A percentile compares a stretch with the other conserved stretches of the same genome.
Evolutionary conservation across 1,140 invertebrate genomes (phyloP).

Genomic region (Drosophila navojoa): DNA sequence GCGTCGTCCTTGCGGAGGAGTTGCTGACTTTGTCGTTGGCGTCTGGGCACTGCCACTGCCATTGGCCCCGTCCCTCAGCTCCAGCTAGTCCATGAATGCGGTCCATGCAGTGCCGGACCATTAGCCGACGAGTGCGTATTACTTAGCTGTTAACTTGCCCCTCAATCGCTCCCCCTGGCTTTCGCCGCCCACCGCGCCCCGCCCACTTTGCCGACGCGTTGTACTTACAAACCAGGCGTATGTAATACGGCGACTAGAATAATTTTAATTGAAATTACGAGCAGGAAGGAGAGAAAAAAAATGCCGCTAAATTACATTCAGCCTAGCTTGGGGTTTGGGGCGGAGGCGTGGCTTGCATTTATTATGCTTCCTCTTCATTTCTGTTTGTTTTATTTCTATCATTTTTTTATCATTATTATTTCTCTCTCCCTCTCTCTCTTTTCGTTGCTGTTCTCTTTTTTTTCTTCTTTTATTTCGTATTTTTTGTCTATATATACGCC

Average conservation of each 20-base stretch:
- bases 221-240: constrained; percentile 26
- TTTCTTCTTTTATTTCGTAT: neutral
- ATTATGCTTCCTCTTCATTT: constrained; percentile 15
- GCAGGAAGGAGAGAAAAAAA: constrained; percentile 31
- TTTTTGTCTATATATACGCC: constrained; percentile 9
- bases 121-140: constrained; percentile 72
- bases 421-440: too few species aligned
- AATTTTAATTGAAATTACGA: constrained; percentile 80
- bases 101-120: constrained; percentile 56
- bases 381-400: constrained; percentile 17
- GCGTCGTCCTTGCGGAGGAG: constrained; percentile 1
- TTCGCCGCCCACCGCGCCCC: neutral
- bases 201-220: neutral
- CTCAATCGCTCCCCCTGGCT: constrained; percentile 52
- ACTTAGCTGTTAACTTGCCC: constrained; percentile 76
- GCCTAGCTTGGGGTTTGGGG: constrained; percentile 6
- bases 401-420: constrained; percentile 8
- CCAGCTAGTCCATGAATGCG: constrained; percentile 10
- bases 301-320: constrained; percentile 59
- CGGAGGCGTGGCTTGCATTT: constrained; percentile 24
- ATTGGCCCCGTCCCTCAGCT: neutral
- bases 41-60: neutral
- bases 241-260: constrained; percentile 58
- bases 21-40: constrained; percentile 1
- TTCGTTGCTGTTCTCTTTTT: neutral